Conservation (phyloP, 2,113 vertebrate species). For the Grantiella picta region DNA sequence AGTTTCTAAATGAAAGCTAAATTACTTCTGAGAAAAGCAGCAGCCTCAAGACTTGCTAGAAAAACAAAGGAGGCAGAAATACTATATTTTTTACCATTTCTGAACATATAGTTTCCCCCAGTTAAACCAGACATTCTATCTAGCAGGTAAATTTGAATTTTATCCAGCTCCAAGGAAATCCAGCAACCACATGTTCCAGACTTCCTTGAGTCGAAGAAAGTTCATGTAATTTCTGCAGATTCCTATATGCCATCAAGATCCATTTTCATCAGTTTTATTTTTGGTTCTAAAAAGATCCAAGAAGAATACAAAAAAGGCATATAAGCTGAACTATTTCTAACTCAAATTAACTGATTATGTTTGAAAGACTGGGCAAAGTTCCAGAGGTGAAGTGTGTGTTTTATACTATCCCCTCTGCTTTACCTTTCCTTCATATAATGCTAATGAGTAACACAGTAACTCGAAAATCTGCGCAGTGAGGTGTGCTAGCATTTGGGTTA, state of each 20-base stretch:
- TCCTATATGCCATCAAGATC: not conserved
- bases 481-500: not conserved
- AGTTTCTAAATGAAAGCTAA: not conserved
- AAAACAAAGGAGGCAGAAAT: not conserved
- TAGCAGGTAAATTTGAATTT: not conserved
- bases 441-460: not conserved
- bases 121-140: not conserved
- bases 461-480: constrained; percentile 16
- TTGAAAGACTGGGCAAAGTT: not conserved
- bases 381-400: not conserved
- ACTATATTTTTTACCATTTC: not conserved
- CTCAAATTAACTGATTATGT: not conserved
- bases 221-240: not conserved
- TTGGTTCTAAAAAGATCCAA: not conserved
- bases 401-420: not conserved
- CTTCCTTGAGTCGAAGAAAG: not conserved
- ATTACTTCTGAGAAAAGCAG: not conserved
- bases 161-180: not conserved
- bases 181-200: not conserved
- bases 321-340: not conserved
- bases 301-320: not conserved
- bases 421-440: constrained; percentile 14
- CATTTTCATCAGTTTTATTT: not conserved
- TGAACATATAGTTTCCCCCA: not conserved
- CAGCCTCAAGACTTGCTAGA: not conserved